A percentile compares a stretch with the other conserved stretches of the same genome.
phyloP scores from a whole-genome alignment of 2,113 vertebrate species.

The Clarias batrachus region DNA sequence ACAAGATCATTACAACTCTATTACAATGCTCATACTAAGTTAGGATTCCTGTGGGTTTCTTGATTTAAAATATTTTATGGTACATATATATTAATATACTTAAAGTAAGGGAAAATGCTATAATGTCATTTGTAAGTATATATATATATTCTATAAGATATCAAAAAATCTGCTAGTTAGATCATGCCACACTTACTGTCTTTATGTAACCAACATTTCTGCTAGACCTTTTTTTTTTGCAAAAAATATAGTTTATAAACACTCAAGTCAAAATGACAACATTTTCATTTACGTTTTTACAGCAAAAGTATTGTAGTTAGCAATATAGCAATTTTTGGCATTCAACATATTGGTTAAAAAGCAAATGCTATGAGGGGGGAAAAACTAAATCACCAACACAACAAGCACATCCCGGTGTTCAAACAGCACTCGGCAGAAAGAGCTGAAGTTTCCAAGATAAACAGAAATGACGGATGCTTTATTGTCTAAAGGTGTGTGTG shows the following conservation, averaged over 20 bases:
- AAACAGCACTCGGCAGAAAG: background rate
- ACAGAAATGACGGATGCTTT: conserved; percentile 48
- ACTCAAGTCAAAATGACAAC: background rate
- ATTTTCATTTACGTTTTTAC: background rate
- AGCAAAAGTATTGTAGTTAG: background rate
- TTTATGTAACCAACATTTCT: background rate
- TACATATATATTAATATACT: too few species aligned
- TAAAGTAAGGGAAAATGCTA: too few species aligned
- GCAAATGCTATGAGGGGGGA: background rate
- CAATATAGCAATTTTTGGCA: background rate
- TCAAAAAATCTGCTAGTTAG: background rate
- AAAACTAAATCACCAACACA: background rate
- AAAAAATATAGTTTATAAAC: background rate
- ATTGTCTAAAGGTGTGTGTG: conserved; percentile 43
- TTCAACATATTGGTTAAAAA: background rate
- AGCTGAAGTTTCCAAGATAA: conserved; percentile 37
- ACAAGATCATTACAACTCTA: too few species aligned
- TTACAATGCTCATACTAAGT: too few species aligned
- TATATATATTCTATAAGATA: background rate
- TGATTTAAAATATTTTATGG: too few species aligned
- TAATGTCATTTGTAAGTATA: too few species aligned
- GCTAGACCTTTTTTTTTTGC: background rate
- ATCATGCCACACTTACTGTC: background rate
- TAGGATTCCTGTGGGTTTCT: too few species aligned
- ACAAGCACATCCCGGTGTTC: background rate